Evolutionary conservation across 2,888 invertebrate species (phyloP), one percentile per base, ranked within the genome.

Genomic region (Itoplectis maculator): DNA sequence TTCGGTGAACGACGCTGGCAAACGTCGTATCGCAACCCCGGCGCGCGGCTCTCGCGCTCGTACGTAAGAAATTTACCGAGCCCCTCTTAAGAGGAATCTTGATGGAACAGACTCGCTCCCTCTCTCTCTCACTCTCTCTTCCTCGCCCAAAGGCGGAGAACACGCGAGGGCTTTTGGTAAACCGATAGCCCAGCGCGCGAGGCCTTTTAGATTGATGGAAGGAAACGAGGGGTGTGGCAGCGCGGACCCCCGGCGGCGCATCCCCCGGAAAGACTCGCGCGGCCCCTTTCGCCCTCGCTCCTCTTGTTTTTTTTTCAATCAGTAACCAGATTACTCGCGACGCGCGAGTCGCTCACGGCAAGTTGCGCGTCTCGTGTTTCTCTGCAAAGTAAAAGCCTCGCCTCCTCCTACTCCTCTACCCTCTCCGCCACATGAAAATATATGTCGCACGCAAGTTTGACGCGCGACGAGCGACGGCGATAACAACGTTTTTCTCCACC

Each of bases 401-500:
- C 18, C 37, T 37, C 45, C 29, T 29, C 5, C 29, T 29, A 2
- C 5, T 29, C 29, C 29, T 29, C 29, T 5, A 29, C 29, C 29
- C 29, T 5, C 5, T 29, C 29, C 29, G 5, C 29, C 29, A 2
- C 29, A n/a, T n/a, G n/a, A 5, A 29, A 51, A 72, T 66, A 37
- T 47, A n/a, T 66, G 65, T 72, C 59, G 59, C 65, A 35, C 65
- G 51, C 66, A 23, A 65, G 15, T 51, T 37, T 56, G 49, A 72
- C 54, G 23, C 54, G 23, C 13, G 20, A 78, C 42, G 37, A 35
- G 45, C 35, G n/a, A 45, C 29, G 47, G 11, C 61, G 72, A 66
- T 79, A 79, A 79, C 37, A 15, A 54, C 54, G 61, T 69, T 77
- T 51, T 47, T n/a, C n/a, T n/a, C n/a, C n/a, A n/a, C 70, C 8